phyloP scores from a whole-genome alignment of 2,797 vertebrate species.

The Semaprochilodus insignis region DNA sequence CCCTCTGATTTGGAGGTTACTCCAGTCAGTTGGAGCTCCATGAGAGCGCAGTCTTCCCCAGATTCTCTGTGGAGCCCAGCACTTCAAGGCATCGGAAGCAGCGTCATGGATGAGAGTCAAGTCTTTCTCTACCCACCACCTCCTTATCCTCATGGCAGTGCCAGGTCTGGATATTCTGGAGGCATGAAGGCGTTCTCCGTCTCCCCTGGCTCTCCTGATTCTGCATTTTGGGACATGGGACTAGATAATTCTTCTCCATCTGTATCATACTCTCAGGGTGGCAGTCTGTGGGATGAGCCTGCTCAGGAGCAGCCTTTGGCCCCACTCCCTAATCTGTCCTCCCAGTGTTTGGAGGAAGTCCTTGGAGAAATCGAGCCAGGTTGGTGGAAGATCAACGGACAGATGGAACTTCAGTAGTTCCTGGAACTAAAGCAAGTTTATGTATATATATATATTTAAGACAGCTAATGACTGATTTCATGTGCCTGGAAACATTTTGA shows the following conservation, averaged over 20 bases:
- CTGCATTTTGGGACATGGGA: conserved; percentile 65
- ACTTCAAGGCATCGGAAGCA: conserved; percentile 21
- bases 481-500: conserved; percentile 17
- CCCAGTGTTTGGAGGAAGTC: conserved; percentile 62
- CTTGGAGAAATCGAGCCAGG: conserved; percentile 61
- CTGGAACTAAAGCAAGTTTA: neutral
- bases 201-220: conserved; percentile 62
- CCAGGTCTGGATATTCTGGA: conserved; percentile 31
- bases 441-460: neutral
- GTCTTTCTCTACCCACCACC: conserved; percentile 55
- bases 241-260: conserved; percentile 47
- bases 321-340: conserved; percentile 60
- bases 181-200: conserved; percentile 34
- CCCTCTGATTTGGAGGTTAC: conserved; percentile 35
- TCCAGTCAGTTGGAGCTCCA: conserved; percentile 45
- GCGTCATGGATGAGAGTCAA: conserved; percentile 38
- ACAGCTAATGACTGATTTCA: conserved; percentile 27
- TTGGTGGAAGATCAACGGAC: conserved; percentile 61
- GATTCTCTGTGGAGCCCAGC: conserved; percentile 54
- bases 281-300: conserved; percentile 43
- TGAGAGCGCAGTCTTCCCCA: conserved; percentile 37
- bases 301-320: conserved; percentile 46
- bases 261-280: conserved; percentile 19
- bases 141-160: conserved; percentile 49
- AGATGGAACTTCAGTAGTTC: conserved; percentile 54